phyloP scores from a whole-genome alignment of 2,797 vertebrate genomes.

The Toxotes lorentzi region DNA sequence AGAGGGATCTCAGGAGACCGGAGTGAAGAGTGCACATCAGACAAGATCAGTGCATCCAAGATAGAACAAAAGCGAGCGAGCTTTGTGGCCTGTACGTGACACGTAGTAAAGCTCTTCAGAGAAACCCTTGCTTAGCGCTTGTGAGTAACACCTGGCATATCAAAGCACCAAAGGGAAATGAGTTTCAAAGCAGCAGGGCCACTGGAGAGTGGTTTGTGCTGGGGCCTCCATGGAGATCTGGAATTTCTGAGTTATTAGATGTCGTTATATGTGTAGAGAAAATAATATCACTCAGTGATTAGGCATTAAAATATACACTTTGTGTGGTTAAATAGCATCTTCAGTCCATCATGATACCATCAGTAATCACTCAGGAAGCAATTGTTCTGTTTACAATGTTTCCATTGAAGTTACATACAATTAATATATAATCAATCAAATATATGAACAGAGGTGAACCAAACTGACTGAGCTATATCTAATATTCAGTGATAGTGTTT shows the following conservation, averaged over 20 bases:
- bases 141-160: conserved; percentile 70
- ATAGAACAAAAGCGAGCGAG: conserved; percentile 60
- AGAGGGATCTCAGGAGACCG: conserved; percentile 47
- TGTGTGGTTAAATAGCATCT: neutral
- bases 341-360: neutral
- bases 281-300: conserved; percentile 13
- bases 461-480: neutral
- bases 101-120: conserved; percentile 53
- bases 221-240: conserved; percentile 26
- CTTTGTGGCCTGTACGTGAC: conserved; percentile 60
- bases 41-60: conserved; percentile 53
- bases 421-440: neutral
- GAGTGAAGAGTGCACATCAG: conserved; percentile 64
- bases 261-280: conserved; percentile 5
- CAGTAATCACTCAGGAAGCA: neutral
- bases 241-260: conserved; percentile 40
- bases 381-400: neutral
- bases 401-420: neutral
- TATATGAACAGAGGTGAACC: neutral
- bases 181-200: conserved; percentile 54
- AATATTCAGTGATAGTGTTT: neutral
- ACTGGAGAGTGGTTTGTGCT: conserved; percentile 27
- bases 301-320: neutral
- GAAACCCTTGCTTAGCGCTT: conserved; percentile 23
- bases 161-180: conserved; percentile 53